Evolutionary conservation across 2,113 vertebrate genomes (phyloP).

Genomic region (Toxotes chatareus): DNA sequence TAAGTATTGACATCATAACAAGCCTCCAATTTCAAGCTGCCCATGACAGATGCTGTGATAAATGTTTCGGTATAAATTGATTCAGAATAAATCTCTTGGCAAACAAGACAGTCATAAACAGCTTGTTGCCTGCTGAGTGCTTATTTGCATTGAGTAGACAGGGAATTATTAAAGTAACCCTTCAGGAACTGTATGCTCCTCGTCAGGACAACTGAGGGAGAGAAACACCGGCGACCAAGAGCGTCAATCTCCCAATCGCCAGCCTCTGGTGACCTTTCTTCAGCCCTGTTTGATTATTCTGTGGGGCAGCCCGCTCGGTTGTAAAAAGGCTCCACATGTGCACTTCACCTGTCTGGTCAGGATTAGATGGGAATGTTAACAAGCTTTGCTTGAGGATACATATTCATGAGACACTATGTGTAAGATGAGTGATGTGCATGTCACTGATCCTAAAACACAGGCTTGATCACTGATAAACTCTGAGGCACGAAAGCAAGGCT

Average conservation of each 20-base stretch:
- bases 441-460: conserved; percentile 35
- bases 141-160: conserved; percentile 62
- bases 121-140: conserved; percentile 61
- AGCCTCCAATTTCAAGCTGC: conserved; percentile 48
- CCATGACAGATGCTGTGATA: conserved; percentile 69
- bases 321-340: conserved; percentile 50
- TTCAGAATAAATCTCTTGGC: conserved; percentile 67
- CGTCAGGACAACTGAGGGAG: not conserved
- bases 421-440: conserved; percentile 65
- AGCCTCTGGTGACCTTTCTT: not conserved
- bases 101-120: conserved; percentile 67
- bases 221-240: not conserved
- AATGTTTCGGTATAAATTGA: conserved; percentile 66
- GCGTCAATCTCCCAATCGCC: conserved; percentile 8
- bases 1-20: conserved; percentile 60
- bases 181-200: conserved; percentile 13
- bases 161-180: conserved; percentile 52
- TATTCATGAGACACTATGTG: conserved; percentile 63
- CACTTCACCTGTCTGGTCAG: conserved; percentile 53
- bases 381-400: conserved; percentile 54
- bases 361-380: conserved; percentile 63
- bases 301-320: not conserved
- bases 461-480: conserved; percentile 52
- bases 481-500: not conserved
- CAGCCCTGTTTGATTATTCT: conserved; percentile 36